These are phyloP conservation scores for Cherax quadricarinatus DNA, from an alignment of 1,140 invertebrate genomes.

Conservation along the genomic window DNA sequence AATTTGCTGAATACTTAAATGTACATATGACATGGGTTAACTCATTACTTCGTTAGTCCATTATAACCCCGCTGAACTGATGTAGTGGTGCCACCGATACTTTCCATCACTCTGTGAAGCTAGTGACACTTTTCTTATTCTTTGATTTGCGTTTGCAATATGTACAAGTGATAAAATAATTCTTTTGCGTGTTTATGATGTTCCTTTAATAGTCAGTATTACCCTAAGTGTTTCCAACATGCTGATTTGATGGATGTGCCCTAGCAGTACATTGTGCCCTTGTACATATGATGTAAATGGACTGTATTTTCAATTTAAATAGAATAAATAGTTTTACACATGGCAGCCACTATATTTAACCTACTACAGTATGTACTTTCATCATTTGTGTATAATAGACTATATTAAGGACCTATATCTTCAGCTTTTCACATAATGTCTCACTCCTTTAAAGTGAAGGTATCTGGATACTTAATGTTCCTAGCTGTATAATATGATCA, in stretches of 20 bases:
- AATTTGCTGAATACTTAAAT: neutral
- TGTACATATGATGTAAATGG: constrained; percentile 4
- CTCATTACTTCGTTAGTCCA: neutral
- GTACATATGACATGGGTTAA: neutral
- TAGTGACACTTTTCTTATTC: neutral
- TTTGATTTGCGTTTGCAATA: neutral
- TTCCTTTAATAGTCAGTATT: neutral
- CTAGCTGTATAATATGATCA: too few species aligned
- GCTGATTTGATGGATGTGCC: neutral
- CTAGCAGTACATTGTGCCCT: neutral
- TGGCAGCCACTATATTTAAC: constrained; percentile 10
- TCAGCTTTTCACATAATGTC: neutral
- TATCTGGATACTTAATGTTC: neutral
- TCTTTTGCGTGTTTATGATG: neutral
- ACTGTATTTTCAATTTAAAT: neutral
- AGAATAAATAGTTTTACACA: constrained; percentile 16
- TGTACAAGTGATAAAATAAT: neutral
- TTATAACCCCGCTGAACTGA: neutral
- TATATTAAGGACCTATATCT: neutral
- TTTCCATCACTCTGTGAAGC: neutral
- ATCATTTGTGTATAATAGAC: neutral
- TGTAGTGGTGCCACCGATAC: neutral
- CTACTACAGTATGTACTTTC: neutral
- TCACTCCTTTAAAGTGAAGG: neutral
- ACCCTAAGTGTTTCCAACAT: neutral